Conservation (phyloP, 2,888 invertebrate species). For the Diaperis boleti region DNA sequence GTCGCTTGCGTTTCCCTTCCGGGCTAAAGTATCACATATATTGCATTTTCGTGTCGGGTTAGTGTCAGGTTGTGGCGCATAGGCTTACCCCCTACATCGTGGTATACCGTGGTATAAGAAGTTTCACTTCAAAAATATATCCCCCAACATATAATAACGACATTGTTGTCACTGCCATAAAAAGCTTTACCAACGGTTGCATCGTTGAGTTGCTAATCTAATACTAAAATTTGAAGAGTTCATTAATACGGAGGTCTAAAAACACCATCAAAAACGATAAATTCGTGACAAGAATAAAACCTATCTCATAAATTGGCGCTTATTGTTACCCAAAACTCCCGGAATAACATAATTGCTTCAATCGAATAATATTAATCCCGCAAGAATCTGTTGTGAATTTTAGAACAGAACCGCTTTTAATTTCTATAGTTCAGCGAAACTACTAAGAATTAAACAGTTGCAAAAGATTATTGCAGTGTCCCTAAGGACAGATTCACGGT, state of each 20-base stretch:
- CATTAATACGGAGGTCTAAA: background rate
- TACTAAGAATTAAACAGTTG: slow-evolving; percentile 11
- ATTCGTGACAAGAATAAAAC: background rate
- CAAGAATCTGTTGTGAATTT: slow-evolving; percentile 1
- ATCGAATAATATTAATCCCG: background rate
- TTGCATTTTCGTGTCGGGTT: too few species aligned
- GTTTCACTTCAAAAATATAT: too few species aligned
- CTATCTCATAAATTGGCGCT: background rate
- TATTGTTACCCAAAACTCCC: background rate
- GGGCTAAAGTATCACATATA: too few species aligned
- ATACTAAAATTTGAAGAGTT: background rate
- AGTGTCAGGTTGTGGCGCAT: too few species aligned
- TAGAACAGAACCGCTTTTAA: slow-evolving; percentile 3
- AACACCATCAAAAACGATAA: background rate
- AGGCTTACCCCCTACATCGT: too few species aligned
- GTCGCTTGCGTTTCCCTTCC: too few species aligned
- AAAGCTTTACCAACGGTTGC: background rate
- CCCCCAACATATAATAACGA: too few species aligned
- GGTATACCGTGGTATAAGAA: too few species aligned
- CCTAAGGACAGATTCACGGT: slow-evolving; percentile 13
- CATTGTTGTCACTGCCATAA: background rate
- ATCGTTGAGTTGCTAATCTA: background rate
- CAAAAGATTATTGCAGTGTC: slow-evolving; percentile 10
- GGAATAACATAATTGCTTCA: background rate
- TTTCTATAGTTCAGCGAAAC: background rate